Evolutionary conservation across 2,888 invertebrate genomes (phyloP).

Genomic region (Torymus tubicola): DNA sequence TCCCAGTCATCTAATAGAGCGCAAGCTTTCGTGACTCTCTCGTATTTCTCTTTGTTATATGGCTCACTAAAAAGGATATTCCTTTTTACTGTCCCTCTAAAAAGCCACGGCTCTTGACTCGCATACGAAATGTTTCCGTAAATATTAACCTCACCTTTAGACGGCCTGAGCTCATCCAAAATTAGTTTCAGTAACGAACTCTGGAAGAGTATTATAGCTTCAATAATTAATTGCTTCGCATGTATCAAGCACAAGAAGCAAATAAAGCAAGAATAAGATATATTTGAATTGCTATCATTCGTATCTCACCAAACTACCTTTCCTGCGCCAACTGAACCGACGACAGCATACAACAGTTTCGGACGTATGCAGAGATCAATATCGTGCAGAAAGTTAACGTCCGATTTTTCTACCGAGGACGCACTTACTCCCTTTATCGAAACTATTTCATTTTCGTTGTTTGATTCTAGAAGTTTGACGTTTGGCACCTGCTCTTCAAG

Average conservation of each 20-base stretch:
- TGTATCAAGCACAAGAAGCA: neutral
- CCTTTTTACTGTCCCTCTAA: slow-evolving; percentile 83
- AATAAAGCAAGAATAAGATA: neutral
- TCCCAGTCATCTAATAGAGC: slow-evolving; percentile 83
- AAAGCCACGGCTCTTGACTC: slow-evolving; percentile 89
- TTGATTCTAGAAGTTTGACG: slow-evolving; percentile 39
- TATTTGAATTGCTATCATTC: slow-evolving; percentile 3
- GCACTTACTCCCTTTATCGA: slow-evolving; percentile 76
- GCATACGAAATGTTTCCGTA: slow-evolving; percentile 83
- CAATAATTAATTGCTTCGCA: neutral
- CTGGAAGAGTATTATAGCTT: slow-evolving; percentile 61
- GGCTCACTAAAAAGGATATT: slow-evolving; percentile 88
- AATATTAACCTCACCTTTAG: slow-evolving; percentile 80
- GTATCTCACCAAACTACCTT: slow-evolving; percentile 78
- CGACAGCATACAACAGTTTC: slow-evolving; percentile 83
- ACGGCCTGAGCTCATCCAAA: slow-evolving; percentile 84
- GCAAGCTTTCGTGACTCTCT: slow-evolving; percentile 80
- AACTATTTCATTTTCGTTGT: slow-evolving; percentile 64
- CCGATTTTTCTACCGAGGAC: slow-evolving; percentile 73
- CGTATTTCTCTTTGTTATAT: slow-evolving; percentile 79
- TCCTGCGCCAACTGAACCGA: slow-evolving; percentile 93
- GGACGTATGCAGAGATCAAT: slow-evolving; percentile 80
- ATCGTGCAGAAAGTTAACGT: slow-evolving; percentile 70
- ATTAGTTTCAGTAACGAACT: slow-evolving; percentile 83
- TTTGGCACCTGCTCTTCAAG: slow-evolving; percentile 78